Base-by-base conservation (phyloP, 2,888 invertebrate species). In the Hemistola chrysoprasaria region DNA sequence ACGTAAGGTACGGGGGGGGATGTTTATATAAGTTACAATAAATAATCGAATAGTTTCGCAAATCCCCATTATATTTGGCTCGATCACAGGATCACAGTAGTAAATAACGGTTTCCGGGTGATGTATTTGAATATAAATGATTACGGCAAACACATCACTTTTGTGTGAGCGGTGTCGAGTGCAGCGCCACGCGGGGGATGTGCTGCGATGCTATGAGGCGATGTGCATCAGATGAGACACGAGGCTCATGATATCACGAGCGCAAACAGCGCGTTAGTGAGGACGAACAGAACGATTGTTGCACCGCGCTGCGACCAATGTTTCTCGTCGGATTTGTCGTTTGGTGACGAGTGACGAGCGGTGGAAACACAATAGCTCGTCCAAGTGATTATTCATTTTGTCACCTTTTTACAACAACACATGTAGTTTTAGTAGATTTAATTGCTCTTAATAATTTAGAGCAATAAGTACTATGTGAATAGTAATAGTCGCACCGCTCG, bases 311-410 rank as follows among this genome's bases (percentile, higher is more conserved):
- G n/a, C n/a, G n/a, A n/a, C n/a, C 59, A 58, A 70, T 57, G 63
- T 59, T 62, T 62, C 55, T 45, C 50, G 54, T 51, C 63, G 56
- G 62, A 65, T 67, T 67, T 64, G 65, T 66, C 65, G 64, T n/a
- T n/a, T n/a, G n/a, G n/a, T n/a, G 69, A 78, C 78, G 73, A 67
- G 76, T 80, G 69, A 70, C 71, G 51, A 64, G 53, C 58, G 51
- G 47, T 59, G 69, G 71, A 71, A 74, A 76, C 73, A 78, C 74
- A 79, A 75, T 78, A 74, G 76, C 71, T 58, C 46, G 35, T 44
- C 59, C 50, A 73, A 72, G 75, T 75, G 63, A 71, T 71, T 67
- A 68, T 72, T 74, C 64, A 67, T 76, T 71, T 66, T 59, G 55
- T 65, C 65, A 63, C 60, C 62, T 61, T 66, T 68, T 68, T 62